Evolutionary conservation across 2,797 vertebrate genomes (phyloP), one percentile per base, ranked within the genome.

Genomic region (Lacerta agilis): DNA sequence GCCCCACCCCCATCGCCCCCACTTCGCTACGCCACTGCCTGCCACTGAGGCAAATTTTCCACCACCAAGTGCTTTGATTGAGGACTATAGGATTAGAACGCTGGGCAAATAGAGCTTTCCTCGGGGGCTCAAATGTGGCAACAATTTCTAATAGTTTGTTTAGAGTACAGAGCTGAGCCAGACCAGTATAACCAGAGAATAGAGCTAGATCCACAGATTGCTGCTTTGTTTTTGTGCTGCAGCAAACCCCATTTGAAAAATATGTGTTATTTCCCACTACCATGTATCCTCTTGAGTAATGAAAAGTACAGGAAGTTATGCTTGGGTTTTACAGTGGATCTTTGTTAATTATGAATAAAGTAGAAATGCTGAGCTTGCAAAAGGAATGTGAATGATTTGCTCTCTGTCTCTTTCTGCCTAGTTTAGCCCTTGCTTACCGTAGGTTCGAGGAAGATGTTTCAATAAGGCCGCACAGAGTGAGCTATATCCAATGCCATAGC

Each of bases 271-370:
- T 85, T 92, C 88, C 93, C 90, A 92, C 88, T 64, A 64, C 61
- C 89, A 75, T 75, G 90, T 82, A 1, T 92, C 81, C 9, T 91
- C 33, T 94, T 89, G 86, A 85, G 75, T 82, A 93, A 86, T 84
- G 58, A 94, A 69, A 9, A 78, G 92, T 8, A 33, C 83, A 91
- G 84, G 86, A 94, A 87, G 95, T 69, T 95, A 88, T 80, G 93
- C 94, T 84, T 55, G 80, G 82, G 58, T 90, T 82, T 95, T 94
- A 89, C 94, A 90, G 71, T 77, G 18, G 2, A 11, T 82, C 9
- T 77, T 87, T 91, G 41, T 93, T 95, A 92, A 91, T 94, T 92
- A 91, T 69, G 2, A 75, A 20, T 88, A 88, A 90, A 82, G 92
- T 82, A 87, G n/a, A 87, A 87, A 85, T 90, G 78, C 81, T 94